Evolutionary conservation across 2,888 invertebrate species (phyloP).

Genomic region (Tineola bisselliella): DNA sequence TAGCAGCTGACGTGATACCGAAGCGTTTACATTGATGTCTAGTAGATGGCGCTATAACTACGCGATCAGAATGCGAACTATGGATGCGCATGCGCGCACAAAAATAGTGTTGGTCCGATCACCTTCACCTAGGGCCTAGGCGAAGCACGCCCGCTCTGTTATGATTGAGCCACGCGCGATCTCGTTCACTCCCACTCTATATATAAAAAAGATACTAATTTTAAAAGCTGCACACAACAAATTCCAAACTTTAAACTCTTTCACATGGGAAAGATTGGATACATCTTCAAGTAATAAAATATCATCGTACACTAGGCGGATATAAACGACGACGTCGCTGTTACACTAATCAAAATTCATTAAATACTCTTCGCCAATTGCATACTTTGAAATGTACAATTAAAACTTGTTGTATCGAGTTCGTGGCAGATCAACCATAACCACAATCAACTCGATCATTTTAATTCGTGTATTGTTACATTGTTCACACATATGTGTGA

Average conservation of each 20-base stretch:
- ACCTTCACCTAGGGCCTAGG: conserved; percentile 68
- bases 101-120: conserved; percentile 55
- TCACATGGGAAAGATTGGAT: too few species aligned
- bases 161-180: conserved; percentile 23
- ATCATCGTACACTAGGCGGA: conserved; percentile 6
- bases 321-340: conserved; percentile 18
- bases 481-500: neutral
- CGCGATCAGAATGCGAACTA: conserved; percentile 1
- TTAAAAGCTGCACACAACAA: neutral
- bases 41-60: conserved; percentile 60
- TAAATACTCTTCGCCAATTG: conserved; percentile 43
- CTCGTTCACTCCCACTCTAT: conserved; percentile 9
- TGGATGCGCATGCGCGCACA: conserved; percentile 47
- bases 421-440: conserved; percentile 25
- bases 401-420: conserved; percentile 46
- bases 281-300: neutral
- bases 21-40: conserved; percentile 32
- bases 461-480: neutral
- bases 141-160: conserved; percentile 31
- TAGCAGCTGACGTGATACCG: conserved; percentile 40
- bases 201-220: conserved; percentile 1
- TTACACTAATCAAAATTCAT: conserved; percentile 39
- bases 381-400: conserved; percentile 34
- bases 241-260: neutral
- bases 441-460: neutral